Percentiles rank a stretch among this genome's conserved stretches.
Conservation (phyloP, 1,140 invertebrate genomes). For the Ceratina australensis region DNA sequence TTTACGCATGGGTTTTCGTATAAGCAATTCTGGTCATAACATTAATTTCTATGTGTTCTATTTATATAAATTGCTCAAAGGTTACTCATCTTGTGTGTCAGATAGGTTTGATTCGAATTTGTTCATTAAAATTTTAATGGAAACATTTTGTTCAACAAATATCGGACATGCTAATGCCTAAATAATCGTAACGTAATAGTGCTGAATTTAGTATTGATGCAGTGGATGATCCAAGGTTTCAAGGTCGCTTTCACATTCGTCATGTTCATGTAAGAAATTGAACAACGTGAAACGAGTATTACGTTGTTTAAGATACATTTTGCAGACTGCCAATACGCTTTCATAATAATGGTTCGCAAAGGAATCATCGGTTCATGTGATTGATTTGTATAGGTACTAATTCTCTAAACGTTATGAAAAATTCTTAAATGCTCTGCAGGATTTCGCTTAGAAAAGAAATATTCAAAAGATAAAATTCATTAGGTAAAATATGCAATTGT, state of each 20-base stretch:
- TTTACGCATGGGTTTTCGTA: too few relatives aligned
- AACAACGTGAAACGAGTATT: constrained; percentile 36
- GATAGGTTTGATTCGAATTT: constrained; percentile 6
- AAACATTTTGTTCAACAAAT: constrained; percentile 14
- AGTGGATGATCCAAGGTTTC: constrained; percentile 54
- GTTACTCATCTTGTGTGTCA: too few relatives aligned
- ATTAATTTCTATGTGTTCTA: background rate
- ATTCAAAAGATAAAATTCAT: too few relatives aligned
- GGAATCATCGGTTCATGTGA: too few relatives aligned
- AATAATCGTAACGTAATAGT: too few relatives aligned
- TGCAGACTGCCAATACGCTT: constrained; percentile 10
- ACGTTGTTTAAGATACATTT: constrained; percentile 51
- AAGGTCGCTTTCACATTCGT: constrained; percentile 64
- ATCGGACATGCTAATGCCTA: constrained; percentile 1
- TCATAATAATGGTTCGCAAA: too few relatives aligned
- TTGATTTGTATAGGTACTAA: too few relatives aligned
- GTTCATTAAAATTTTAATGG: background rate
- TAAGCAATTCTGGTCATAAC: background rate
- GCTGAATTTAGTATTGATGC: constrained; percentile 27
- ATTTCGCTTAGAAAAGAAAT: too few relatives aligned
- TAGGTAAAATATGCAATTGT: background rate
- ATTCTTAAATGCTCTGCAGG: too few relatives aligned
- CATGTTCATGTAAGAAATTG: constrained; percentile 61
- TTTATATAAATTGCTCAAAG: background rate
- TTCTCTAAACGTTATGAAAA: too few relatives aligned